Evolutionary conservation across 2,113 vertebrate genomes (phyloP), one percentile per base, ranked within the genome.

Genomic region (Ptilonorhynchus violaceus): DNA sequence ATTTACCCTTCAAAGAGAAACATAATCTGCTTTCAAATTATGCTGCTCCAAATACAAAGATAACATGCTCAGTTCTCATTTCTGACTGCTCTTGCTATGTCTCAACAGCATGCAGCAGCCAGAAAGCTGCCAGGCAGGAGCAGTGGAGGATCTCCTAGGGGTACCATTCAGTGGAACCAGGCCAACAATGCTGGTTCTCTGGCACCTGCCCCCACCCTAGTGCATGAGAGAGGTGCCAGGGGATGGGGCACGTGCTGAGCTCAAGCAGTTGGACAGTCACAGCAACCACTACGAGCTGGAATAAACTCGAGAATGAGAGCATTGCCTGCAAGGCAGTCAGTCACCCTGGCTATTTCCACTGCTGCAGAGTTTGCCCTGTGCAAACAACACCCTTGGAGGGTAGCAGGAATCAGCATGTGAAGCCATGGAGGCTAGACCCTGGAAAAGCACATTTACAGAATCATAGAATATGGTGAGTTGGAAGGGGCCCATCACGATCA

Each of bases 11-110:
- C 93, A 94, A 96, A 96, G 79, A 87, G 85, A 96, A 96, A 89
- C 76, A 94, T 92, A 94, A 96, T 94, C 95, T 95, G 69, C 91
- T 96, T 96, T 94, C 91, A 91, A 93, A 93, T 72, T 78, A 92
- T 15, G 60, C 85, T 95, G 86, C 60, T 95, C 53, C 92, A 91
- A 96, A 77, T 75, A 94, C 87, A 82, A 94, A 93, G 92, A 94
- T 86, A 96, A 95, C 86, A 80, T 52, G 58, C 86, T 94, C 91
- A 49, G 73, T 92, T 92, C 76, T 92, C 92, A 87, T 84, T 88
- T 87, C 93, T 72, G 64, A 69, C 91, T 92, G 88, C 53, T 94
- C 89, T 85, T 78, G 33, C 85, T 80, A 68, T 25, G 72, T 92
- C 95, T 94, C 93, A 94, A 78, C 85, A 96, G 83, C 90, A 46